These are phyloP conservation scores for Camponotus vicinus DNA, from an alignment of 1,140 invertebrate genomes.

Conservation along the genomic window DNA sequence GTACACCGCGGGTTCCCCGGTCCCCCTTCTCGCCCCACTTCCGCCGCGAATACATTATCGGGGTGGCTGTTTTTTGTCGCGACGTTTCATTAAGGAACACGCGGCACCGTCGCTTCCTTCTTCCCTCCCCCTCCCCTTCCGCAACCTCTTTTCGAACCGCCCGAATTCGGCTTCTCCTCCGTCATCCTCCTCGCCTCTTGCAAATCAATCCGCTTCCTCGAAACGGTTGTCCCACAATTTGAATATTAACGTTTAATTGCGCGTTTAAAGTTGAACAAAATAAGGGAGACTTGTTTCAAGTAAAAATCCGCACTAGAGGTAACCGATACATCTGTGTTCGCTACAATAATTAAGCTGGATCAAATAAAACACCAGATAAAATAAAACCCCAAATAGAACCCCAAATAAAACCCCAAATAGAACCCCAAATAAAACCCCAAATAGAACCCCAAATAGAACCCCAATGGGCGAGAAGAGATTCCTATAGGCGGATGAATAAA, in stretches of 20 bases:
- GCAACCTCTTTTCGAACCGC: background rate
- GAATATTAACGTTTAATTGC: background rate
- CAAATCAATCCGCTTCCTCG: no score
- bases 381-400: no score
- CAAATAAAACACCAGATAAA: background rate
- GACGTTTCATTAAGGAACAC: conserved; percentile 80
- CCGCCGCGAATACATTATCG: conserved; percentile 83
- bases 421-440: no score
- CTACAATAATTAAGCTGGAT: background rate
- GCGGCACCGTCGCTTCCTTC: conserved; percentile 71
- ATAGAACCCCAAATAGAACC: no score
- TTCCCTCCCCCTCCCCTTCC: background rate
- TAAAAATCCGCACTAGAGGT: no score
- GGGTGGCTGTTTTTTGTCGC: conserved; percentile 79
- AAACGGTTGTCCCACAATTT: no score
- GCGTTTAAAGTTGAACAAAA: background rate
- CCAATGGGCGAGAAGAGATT: background rate
- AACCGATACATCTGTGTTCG: background rate
- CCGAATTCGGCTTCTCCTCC: background rate
- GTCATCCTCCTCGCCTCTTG: background rate
- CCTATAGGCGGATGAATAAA: background rate
- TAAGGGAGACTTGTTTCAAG: no score
- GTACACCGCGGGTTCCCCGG: conserved; percentile 68
- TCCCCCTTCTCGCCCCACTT: conserved; percentile 77
- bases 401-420: no score